A percentile compares a stretch with the other conserved stretches of the same genome.
phyloP scores from a whole-genome alignment of 2,797 vertebrate genomes.

The Gephyroberyx darwinii region DNA sequence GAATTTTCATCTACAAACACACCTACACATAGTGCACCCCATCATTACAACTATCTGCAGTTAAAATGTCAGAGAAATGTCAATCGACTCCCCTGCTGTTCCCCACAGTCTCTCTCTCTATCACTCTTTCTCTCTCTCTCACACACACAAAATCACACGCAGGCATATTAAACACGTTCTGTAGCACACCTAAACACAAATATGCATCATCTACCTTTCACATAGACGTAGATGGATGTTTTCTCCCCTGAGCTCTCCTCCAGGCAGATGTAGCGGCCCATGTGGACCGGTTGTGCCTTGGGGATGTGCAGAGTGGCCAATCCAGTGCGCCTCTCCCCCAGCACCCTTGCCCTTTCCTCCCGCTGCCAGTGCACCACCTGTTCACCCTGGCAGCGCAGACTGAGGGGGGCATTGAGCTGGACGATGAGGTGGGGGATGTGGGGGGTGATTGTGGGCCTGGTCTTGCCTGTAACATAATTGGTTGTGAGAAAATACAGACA shows the following conservation, averaged over 20 bases:
- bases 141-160: not conserved
- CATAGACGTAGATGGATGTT: conserved; percentile 89
- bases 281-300: conserved; percentile 75
- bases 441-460: conserved; percentile 78
- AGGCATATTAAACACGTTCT: not conserved
- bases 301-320: conserved; percentile 55
- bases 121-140: not conserved
- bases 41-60: conserved; percentile 3
- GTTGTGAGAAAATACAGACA: not conserved
- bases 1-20: conserved; percentile 49
- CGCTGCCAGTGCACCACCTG: conserved; percentile 85
- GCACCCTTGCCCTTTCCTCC: conserved; percentile 74
- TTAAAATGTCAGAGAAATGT: not conserved
- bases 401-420: conserved; percentile 77
- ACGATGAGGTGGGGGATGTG: conserved; percentile 77
- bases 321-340: conserved; percentile 55
- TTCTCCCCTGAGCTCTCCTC: conserved; percentile 77
- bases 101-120: conserved; percentile 24
- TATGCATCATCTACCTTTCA: conserved; percentile 86
- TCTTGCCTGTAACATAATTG: conserved; percentile 64
- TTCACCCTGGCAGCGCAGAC: conserved; percentile 81
- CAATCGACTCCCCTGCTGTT: conserved; percentile 25
- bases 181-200: not conserved
- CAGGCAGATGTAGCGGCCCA: conserved; percentile 88
- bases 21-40: conserved; percentile 51